Evolutionary conservation across 2,113 vertebrate species (phyloP), one percentile per base, ranked within the genome.

Genomic region (Callaeas wilsoni): DNA sequence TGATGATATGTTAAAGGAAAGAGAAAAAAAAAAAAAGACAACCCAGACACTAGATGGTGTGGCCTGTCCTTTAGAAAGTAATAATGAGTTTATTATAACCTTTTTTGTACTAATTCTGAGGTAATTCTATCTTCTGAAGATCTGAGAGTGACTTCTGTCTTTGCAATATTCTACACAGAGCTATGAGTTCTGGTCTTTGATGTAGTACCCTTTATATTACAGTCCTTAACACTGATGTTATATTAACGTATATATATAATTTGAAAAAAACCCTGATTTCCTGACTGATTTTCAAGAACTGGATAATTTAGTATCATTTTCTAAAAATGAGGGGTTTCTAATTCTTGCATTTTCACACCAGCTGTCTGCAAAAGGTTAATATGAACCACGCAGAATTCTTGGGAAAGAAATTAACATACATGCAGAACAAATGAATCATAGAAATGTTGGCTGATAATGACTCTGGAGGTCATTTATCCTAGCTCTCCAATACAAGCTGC

Each of bases 21-120:
- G 32, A 5, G 2, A 9, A 52, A 29, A 26, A 37, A 4, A 2
- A 25, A 46, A 50, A 14, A 0, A 25, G 57, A 13, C 7, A 73
- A 53, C 2, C 0, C 3, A 55, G 7, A 59, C 1, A 20, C 1
- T 41, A 50, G 4, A 21, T 22, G 1, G 26, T 35, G 16, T 49
- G 7, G 1, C 1, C 2, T 7, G 39, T 64, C 10, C 3, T 74
- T 69, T 50, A 65, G 26, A 50, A 64, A 32, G 6, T 25, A 64
- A 20, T 49, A 2, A 11, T 69, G 14, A 30, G 3, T 50, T 50
- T 55, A 37, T 50, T 74, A 25, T 33, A 69, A 20, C 11, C 16
- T 50, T 69, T 16, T 69, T 41, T 37, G 2, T 27, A 46, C 8
- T 4, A 6, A n/a, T 60, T 91, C 7, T 50, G 6, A 30, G 53